Base-by-base conservation (phyloP, 2,113 vertebrate genomes). In the Odontesthes bonariensis region DNA sequence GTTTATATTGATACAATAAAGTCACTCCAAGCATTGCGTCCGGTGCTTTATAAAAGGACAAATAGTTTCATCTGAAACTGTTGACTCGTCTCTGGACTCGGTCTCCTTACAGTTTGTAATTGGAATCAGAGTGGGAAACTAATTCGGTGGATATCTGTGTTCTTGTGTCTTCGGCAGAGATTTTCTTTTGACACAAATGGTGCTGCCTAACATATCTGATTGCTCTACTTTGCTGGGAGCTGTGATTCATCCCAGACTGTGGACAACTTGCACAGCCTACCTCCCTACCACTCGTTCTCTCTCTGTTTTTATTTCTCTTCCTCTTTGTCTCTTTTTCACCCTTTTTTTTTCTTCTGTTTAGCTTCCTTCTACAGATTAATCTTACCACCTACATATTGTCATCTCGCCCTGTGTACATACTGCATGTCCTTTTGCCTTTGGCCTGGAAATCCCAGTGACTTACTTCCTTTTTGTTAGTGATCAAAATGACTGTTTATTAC, bases 231-330 rank as follows among this genome's bases (percentile, higher is more conserved):
- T 86, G 42, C 77, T 79, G 61, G 79, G 89, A 89, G 87, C 84
- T 76, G 73, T 93, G 92, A 93, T 91, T 93, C 90, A 93, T 90
- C 83, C 57, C 64, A 35, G 77, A 79, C 88, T 80, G 66, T 80
- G 56, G 78, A 85, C 79, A 78, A 83, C 78, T 89, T 83, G 61
- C 84, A 75, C 60, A 85, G 86, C 78, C 72, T 70, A 86, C 84
- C 71, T 75, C 79, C 77, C 75, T 56, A 53, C 64, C 70, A 58
- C n/a, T 53, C 46, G 22, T 8, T 40, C 38, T 69, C 40, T 69
- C 38, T 44, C 32, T 74, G 23, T 53, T 20, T 70, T 19, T 57
- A 38, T 5, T 8, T 38, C 35, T 61, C 42, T 69, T 47, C 77
- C n/a, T 62, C n/a, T 70, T n/a, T n/a, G n/a, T n/a, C 27, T n/a